phyloP scores from a whole-genome alignment of 2,888 invertebrate genomes.

The Drosophila subsilvestris region DNA sequence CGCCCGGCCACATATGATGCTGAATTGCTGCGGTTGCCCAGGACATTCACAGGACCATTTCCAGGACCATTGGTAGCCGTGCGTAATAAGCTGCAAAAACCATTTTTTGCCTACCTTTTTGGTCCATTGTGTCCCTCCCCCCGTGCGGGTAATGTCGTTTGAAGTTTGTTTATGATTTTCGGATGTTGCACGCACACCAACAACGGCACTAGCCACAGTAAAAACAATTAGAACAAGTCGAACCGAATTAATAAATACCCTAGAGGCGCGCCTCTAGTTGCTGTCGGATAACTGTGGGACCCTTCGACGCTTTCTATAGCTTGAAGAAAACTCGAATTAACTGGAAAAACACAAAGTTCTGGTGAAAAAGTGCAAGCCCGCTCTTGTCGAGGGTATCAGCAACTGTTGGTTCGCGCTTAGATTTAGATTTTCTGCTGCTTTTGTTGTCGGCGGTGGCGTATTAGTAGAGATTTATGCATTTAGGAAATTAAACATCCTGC shows the following conservation, averaged over 20 bases:
- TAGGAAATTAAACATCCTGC: conserved; percentile 83
- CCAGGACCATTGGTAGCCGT: conserved; percentile 37
- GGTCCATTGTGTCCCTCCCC: conserved; percentile 42
- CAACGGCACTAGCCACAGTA: no score
- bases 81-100: conserved; percentile 68
- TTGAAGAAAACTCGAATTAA: no score
- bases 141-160: conserved; percentile 60
- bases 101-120: conserved; percentile 40
- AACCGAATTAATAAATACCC: not conserved
- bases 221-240: not conserved
- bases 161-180: conserved; percentile 83
- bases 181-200: conserved; percentile 66
- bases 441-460: conserved; percentile 57
- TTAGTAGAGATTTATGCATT: conserved; percentile 82
- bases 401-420: conserved; percentile 36
- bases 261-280: not conserved
- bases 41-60: conserved; percentile 10
- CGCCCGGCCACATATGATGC: conserved; percentile 66
- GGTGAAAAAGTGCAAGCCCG: not conserved
- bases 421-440: conserved; percentile 48
- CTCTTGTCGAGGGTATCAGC: not conserved
- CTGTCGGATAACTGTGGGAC: no score
- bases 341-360: not conserved
- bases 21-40: conserved; percentile 71
- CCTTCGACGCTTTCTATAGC: not conserved